Evolutionary conservation across 1,140 invertebrate species (phyloP), one percentile per base, ranked within the genome.

Genomic region (Elymnias hypermnestra): DNA sequence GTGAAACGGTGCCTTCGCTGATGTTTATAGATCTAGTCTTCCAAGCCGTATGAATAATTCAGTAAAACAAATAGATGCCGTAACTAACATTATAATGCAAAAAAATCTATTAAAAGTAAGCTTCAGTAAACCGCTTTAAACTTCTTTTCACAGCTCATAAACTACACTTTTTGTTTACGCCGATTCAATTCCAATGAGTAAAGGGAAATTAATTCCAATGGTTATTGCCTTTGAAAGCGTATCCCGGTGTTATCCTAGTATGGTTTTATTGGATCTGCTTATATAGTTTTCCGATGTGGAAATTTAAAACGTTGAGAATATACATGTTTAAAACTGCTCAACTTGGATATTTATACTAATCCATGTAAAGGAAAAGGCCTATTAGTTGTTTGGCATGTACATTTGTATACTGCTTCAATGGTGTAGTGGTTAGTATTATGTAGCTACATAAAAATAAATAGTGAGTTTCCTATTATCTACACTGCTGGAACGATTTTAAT

Each of bases 101-200:
- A 19, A 36, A 36, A 19, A 36, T 8, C 5, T n/a, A 17, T 17
- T 17, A 33, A 21, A 36, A 19, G 3, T 21, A 21, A 19, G 33
- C 17, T 10, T 36, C 18, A 36, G n/a, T 22, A 10, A 18, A 26
- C 29, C 42, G 47, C 35, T 45, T 44, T 22, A 37, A 44, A 10
- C 36, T 37, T 17, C 19, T 45, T 52, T 52, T 52, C 49, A 40
- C 49, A 52, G 49, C 41, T 52, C 42, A 37, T 52, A 52, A 52
- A 52, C 43, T 45, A 25, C 29, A 15, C 29, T 33, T 33, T 42
- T 52, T 52, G 38, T 43, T 19, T 43, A 18, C 63, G 53, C 52
- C 69, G 57, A 75, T 75, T 75, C 72, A 72, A 75, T 75, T 70
- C 67, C 57, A 66, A 75, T 72, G 63, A 71, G 69, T 46, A 51